phyloP scores from a whole-genome alignment of 1,140 invertebrate species.

The Colletes latitarsis region DNA sequence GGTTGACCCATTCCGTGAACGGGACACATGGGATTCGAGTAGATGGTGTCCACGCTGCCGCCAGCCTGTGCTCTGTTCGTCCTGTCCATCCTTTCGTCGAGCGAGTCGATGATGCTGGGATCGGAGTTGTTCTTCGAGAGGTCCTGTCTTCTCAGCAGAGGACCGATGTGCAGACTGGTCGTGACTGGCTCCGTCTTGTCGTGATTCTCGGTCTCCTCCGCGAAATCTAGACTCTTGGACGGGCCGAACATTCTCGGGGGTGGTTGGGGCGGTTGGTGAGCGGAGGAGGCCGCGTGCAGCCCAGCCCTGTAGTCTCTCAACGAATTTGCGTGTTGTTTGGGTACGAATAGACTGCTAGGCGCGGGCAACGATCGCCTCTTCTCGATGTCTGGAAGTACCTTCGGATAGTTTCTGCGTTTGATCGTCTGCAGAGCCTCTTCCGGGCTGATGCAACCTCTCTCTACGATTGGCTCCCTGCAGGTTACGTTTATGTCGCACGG shows the following conservation, averaged over 20 bases:
- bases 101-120: conserved; percentile 68
- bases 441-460: conserved; percentile 80
- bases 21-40: conserved; percentile 64
- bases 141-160: conserved; percentile 69
- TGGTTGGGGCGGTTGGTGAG: conserved; percentile 70
- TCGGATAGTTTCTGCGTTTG: conserved; percentile 89
- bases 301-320: conserved; percentile 65
- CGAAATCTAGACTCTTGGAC: conserved; percentile 65
- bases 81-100: conserved; percentile 60
- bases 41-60: conserved; percentile 60
- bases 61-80: conserved; percentile 20
- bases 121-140: conserved; percentile 65
- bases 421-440: conserved; percentile 88
- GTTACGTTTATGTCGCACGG: conserved; percentile 87
- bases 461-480: conserved; percentile 77
- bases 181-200: conserved; percentile 69
- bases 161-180: conserved; percentile 76
- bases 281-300: conserved; percentile 27
- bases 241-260: conserved; percentile 73
- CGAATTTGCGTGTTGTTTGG: conserved; percentile 64
- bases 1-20: conserved; percentile 57
- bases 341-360: conserved; percentile 63
- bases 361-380: conserved; percentile 76
- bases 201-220: conserved; percentile 65
- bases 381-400: conserved; percentile 88